These are phyloP conservation scores for Hypomesus transpacificus DNA, from an alignment of 2,113 vertebrate species.

Conservation along the genomic window DNA sequence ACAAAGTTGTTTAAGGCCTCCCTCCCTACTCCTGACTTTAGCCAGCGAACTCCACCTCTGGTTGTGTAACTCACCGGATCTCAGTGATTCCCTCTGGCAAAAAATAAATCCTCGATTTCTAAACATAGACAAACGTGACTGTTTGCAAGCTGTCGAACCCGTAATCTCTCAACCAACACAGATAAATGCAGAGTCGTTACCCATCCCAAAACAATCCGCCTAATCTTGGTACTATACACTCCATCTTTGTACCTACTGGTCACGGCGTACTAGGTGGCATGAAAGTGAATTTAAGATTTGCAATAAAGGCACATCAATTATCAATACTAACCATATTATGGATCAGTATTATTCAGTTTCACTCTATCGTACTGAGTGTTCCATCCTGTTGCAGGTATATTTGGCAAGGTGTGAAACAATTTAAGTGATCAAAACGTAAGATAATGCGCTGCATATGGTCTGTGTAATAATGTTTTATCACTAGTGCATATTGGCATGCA, in stretches of 20 bases:
- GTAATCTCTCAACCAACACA: constrained; percentile 63
- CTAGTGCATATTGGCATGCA: constrained; percentile 56
- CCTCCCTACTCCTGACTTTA: no score
- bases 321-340: no score
- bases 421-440: constrained; percentile 12
- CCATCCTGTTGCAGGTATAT: constrained; percentile 45
- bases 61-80: constrained; percentile 65
- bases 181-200: constrained; percentile 50
- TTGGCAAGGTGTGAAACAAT: constrained; percentile 30
- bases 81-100: constrained; percentile 68
- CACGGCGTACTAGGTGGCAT: no score
- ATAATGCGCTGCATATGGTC: constrained; percentile 62
- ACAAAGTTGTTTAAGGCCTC: no score
- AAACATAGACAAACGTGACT: constrained; percentile 70
- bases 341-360: no score
- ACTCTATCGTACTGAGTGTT: no score
- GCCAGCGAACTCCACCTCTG: constrained; percentile 53
- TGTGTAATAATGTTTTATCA: constrained; percentile 61
- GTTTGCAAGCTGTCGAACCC: constrained; percentile 58
- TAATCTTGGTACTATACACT: neutral
- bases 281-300: no score
- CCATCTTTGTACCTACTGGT: no score
- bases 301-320: no score
- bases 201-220: constrained; percentile 35
- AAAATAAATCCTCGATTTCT: constrained; percentile 52